Evolutionary conservation across 2,797 vertebrate genomes (phyloP), one percentile per base, ranked within the genome.

Genomic region (Threskiornis aethiopicus): DNA sequence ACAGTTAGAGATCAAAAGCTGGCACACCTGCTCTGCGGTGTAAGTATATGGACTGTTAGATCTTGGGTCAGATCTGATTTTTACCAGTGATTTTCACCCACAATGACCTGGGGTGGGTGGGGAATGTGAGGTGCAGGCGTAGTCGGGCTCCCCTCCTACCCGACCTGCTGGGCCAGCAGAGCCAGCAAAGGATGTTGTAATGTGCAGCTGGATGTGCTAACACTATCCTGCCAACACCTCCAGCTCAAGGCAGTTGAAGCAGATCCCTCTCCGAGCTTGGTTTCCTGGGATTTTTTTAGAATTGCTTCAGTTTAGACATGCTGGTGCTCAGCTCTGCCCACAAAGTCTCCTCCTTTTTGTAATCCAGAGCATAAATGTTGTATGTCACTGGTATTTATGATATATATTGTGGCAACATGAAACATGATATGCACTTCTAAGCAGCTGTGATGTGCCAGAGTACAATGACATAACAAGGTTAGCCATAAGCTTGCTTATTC

Each of bases 61-160:
- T 84, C 62, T 55, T 55, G 26, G 52, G 41, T 80, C 59, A 90
- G 22, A 71, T 77, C 37, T 31, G 44, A 16, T 85, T 84, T 88
- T 75, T 54, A 79, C 10, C 21, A 19, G 26, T 26, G 37, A 59
- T 87, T 93, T 90, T 96, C 59, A 62, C 37, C 31, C 31, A 5
- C 17, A 46, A 78, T 33, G 44, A 52, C 8, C 35, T 62, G 54
- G 2, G 17, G 3, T 24, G 69, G 39, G n/a, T 65, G 80, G 57
- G 44, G 41, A 85, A 37, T 0, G 0, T 29, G 29, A 57, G 25
- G 31, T 6, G 11, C 2, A 6, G 69, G 12, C 1, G 0, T 3
- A 42, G 35, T 19, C 7, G 8, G 18, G 6, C 25, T 61, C 18
- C 4, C 9, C 57, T 92, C 29, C 31, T 14, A 52, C 22, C 12